Evolutionary conservation across 2,113 vertebrate species (phyloP), one percentile per base, ranked within the genome.

Genomic region (Barnardius zonarius): DNA sequence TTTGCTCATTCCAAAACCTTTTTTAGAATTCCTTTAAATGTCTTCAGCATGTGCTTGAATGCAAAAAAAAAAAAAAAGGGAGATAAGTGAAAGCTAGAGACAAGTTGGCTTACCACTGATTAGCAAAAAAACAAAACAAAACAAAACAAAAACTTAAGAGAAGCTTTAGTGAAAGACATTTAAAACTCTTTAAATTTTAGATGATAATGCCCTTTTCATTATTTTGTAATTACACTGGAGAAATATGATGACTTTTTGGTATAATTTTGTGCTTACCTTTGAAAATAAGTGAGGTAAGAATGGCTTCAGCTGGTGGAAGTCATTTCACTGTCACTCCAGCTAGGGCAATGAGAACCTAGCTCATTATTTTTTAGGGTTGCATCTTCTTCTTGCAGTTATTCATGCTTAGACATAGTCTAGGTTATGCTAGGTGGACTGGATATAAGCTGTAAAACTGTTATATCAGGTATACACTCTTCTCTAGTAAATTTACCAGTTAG

Each of bases 41-140:
- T 44, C 35, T 87, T 54, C 25, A 20, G 7, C 15, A 62, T 18
- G 8, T 49, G 1, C 6, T 69, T 70, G 5, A 39, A 19, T 67
- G 23, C 6, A 46, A 31, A 66, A 46, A 74, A 37, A 33, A 33
- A n/a, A 66, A 46, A 74, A 37, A 33, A 30, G 8, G 14, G 3
- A 79, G 11, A 31, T 10, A 3, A 54, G 3, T 83, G 57, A 91
- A 91, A 75, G 3, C 8, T 14, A 67, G 18, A 78, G 28, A 25
- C 23, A 41, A 1, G 2, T 5, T 62, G 62, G 9, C 3, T 0
- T n/a, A 54, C 5, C 6, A 31, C 6, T 19, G 76, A 55, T 5
- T 35, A 57, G 4, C 7, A 54, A 57, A 81, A 75, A 49, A 8
- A 15, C 55, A 27, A 41, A 20, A n/a, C 43, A 57, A n/a, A 59